Evolutionary conservation across 2,888 invertebrate species (phyloP), one percentile per base, ranked within the genome.

Genomic region (Smittia aterrima): DNA sequence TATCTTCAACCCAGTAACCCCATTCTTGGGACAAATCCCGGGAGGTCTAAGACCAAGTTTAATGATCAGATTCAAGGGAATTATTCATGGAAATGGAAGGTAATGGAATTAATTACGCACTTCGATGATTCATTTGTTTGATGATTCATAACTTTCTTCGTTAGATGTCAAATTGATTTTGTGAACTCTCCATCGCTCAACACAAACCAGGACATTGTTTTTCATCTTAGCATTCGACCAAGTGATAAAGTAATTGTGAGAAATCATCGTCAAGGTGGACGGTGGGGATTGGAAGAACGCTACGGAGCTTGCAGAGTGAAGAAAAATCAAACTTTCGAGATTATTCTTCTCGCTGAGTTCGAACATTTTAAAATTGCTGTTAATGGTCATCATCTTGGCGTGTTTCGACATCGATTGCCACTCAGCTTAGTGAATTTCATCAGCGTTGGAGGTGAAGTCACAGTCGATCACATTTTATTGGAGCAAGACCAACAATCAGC

Each of bases 361-460:
- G 38, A 32, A 62, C 40, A 38, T 18, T 72, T 38, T 40, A 72
- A 58, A 41, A 72, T 72, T 6, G 58, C 58, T 13, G 40, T 72
- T n/a, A 72, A 72, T 25, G 72, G 72, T 22, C 54, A 27, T 62
- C 62, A 72, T 62, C 13, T 72, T 1, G 58, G 72, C 0, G 62
- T 62, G 1, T 72, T 72, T 62, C 58, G 41, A 9, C 72, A 72
- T 72, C 72, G 72, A 20, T 4, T 72, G 13, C 72, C 72, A 54
- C 24, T 72, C 6, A 18, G 38, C 20, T 18, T 62, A 13, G 62
- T 72, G 4, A 18, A 62, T 7, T 72, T n/a, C 24, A 22, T 72
- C n/a, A 20, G 32, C 1, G 62, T 72, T 11, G 9, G 18, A 1
- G 72, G 72, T 16, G 62, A 62, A 20, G 32, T 32, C 6, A 4